phyloP scores from a whole-genome alignment of 2,888 invertebrate species.

The Caenorhabditis macrosperma region DNA sequence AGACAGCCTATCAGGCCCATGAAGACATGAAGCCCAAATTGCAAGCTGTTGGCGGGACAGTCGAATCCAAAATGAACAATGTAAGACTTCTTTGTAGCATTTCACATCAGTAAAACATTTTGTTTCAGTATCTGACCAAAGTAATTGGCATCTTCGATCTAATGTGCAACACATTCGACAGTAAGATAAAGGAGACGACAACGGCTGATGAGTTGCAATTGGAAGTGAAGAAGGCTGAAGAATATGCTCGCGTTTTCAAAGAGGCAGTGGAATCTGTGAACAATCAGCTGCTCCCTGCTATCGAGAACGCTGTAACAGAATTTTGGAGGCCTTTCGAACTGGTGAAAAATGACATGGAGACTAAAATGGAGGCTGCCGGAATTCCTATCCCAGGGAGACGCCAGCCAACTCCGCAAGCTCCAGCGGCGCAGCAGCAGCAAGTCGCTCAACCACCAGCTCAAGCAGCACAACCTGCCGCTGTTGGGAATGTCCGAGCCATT shows the following conservation, averaged over 20 bases:
- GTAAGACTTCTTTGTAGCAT: not conserved
- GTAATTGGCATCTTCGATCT: conserved; percentile 24
- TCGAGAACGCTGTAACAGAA: not conserved
- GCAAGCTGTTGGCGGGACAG: not conserved
- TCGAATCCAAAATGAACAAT: conserved; percentile 6
- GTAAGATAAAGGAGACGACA: conserved; percentile 16
- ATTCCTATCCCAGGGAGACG: no score
- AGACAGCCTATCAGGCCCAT: conserved; percentile 24
- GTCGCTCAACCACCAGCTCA: not conserved
- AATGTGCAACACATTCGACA: conserved; percentile 28
- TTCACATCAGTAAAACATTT: not conserved
- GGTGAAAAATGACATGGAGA: conserved; percentile 5
- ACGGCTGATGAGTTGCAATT: conserved; percentile 38
- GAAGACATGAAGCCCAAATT: conserved; percentile 30
- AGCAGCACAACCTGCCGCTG: not conserved
- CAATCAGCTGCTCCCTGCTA: not conserved
- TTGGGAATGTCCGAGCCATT: not conserved
- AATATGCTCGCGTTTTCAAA: conserved; percentile 14
- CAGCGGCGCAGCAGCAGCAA: not conserved
- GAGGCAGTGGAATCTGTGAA: not conserved
- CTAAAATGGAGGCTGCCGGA: not conserved
- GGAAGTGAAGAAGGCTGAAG: conserved; percentile 32
- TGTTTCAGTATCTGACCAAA: conserved; percentile 9
- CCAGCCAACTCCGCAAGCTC: not conserved
- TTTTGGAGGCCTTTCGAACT: conserved; percentile 23